Evolutionary conservation across 2,113 vertebrate genomes (phyloP), one percentile per base, ranked within the genome.

Genomic region (Rhabdornis inornatus): DNA sequence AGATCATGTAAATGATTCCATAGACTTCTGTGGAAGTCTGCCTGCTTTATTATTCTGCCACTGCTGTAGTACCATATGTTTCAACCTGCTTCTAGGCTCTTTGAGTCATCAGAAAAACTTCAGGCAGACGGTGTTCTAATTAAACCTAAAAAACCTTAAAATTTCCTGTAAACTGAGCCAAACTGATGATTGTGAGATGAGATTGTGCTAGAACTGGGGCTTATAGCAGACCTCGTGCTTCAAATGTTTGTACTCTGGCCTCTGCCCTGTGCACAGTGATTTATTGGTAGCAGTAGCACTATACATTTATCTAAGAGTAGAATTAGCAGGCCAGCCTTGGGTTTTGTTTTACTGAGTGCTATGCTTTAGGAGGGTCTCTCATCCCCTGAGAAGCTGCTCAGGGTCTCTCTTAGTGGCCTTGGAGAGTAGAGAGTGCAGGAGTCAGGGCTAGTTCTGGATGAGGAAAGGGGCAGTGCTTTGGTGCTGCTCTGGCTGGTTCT

Each of bases 131-230:
- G 75, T 55, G 53, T 47, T 94, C 87, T 94, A 84, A 91, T 89
- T 74, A 77, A 92, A 86, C 50, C 15, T 53, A 39, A 87, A 78
- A 70, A 78, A 30, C 55, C 84, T 78, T 61, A 61, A 78, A 78
- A 78, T 66, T 85, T 91, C n/a, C 68, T 65, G 74, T 87, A 91
- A 86, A 89, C 28, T 18, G 28, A 96, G 68, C 74, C 83, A 69
- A 65, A 69, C n/a, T 53, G 56, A 24, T 70, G 33, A 30, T 17
- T 59, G 42, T 57, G 27, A 50, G 27, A 57, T 83, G 37, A 79
- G 53, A 25, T 18, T 59, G 53, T 91, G 55, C 78, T 66, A 27
- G 42, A 83, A 59, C 11, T 81, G 60, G 13, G 33, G 9, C 52
- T 91, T 78, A 24, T 21, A n/a, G 72, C 64, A 57, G 42, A 45